A percentile compares a stretch with the other conserved stretches of the same genome.
These are phyloP conservation scores for Rhagonycha fulva DNA, from an alignment of 2,888 invertebrate genomes.

Conservation along the genomic window DNA sequence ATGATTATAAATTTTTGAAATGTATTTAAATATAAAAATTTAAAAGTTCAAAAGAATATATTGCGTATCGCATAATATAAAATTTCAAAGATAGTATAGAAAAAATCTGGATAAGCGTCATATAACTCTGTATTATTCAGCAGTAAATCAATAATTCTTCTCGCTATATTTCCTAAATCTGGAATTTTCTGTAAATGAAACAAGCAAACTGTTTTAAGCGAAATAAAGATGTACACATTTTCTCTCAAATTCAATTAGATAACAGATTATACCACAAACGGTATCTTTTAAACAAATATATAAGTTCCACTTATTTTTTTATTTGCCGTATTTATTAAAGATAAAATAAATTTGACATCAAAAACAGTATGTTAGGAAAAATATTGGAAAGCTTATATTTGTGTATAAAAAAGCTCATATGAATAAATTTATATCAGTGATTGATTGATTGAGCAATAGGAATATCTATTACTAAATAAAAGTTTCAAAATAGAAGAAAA, in stretches of 20 bases:
- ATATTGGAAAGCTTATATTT: not conserved
- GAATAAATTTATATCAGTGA: not conserved
- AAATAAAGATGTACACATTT: not conserved
- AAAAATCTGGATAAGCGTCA: slow-evolving; percentile 3
- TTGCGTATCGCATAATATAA: slow-evolving; percentile 2
- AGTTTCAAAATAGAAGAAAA: not conserved
- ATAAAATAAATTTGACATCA: not conserved
- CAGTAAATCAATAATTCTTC: slow-evolving; percentile 3
- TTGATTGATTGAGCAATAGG: not conserved
- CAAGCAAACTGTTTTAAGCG: not conserved
- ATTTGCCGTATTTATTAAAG: not conserved
- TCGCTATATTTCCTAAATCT: slow-evolving; percentile 3
- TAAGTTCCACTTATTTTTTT: not conserved
- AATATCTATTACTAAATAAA: not conserved
- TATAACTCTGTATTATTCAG: slow-evolving; percentile 4
- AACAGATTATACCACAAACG: not conserved
- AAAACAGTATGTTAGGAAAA: not conserved
- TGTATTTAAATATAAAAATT: not conserved
- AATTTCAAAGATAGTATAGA: slow-evolving; percentile 1
- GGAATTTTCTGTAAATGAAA: slow-evolving; percentile 1
- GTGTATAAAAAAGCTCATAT: not conserved
- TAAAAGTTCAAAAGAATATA: slow-evolving; percentile 1
- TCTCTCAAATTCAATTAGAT: not conserved
- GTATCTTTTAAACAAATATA: not conserved
- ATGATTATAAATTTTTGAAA: not conserved